A percentile compares a stretch with the other conserved stretches of the same genome.
Conservation (phyloP, 1,140 invertebrate species). For the Choristoneura fumiferana region DNA sequence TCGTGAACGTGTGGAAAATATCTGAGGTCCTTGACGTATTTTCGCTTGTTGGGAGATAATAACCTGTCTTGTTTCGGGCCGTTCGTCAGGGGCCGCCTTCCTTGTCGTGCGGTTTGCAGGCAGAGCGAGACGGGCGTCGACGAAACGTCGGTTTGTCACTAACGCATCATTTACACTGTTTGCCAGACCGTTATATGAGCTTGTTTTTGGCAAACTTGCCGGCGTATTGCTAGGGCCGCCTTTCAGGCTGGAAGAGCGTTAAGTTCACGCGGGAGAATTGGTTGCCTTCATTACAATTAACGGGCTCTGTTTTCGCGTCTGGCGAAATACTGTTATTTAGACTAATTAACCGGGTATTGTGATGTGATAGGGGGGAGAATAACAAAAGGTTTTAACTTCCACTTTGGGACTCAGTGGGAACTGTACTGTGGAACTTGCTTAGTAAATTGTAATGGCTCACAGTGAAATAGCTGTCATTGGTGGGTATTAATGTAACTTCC, state of each 20-base stretch:
- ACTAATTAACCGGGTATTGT: constrained; percentile 71
- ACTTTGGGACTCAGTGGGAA: constrained; percentile 19
- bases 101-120: constrained; percentile 30
- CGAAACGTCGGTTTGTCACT: constrained; percentile 62
- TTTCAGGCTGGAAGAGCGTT: constrained; percentile 59
- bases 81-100: constrained; percentile 55
- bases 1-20: constrained; percentile 74
- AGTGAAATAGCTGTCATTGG: constrained; percentile 4
- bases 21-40: constrained; percentile 58
- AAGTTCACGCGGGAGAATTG: constrained; percentile 57
- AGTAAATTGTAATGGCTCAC: constrained; percentile 11
- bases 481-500: background rate
- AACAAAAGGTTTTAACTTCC: constrained; percentile 54
- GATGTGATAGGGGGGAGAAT: constrained; percentile 48
- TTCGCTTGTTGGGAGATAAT: constrained; percentile 68
- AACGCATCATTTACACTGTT: constrained; percentile 73
- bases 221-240: constrained; percentile 58
- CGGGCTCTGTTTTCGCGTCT: constrained; percentile 67
- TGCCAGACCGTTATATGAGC: constrained; percentile 70
- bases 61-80: constrained; percentile 72
- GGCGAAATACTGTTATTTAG: constrained; percentile 67
- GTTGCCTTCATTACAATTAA: constrained; percentile 67
- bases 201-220: constrained; percentile 73
- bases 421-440: background rate
- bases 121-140: constrained; percentile 42